A percentile compares a stretch with the other conserved stretches of the same genome.
Conservation (phyloP, 2,113 vertebrate genomes). For the Prunella himalayana region DNA sequence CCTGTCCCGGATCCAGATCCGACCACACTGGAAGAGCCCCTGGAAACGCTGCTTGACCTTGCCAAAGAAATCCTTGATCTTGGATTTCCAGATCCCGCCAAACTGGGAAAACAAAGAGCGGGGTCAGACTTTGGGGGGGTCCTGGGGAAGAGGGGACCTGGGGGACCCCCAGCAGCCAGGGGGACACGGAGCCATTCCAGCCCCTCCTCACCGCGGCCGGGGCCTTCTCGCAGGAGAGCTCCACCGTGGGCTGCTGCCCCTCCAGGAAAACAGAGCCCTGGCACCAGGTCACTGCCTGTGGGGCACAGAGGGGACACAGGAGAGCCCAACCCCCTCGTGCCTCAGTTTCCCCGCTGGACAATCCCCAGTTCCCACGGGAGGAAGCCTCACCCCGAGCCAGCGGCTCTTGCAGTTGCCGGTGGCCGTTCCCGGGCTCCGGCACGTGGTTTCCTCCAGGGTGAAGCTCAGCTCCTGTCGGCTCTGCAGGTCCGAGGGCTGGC, state of each 20-base stretch:
- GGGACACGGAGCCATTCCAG: accelerated
- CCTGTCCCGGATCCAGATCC: background rate
- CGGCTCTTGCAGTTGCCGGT: background rate
- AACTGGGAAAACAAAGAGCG: background rate
- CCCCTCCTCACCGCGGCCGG: accelerated
- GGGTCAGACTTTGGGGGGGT: accelerated
- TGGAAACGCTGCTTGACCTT: background rate
- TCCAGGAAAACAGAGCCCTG: background rate
- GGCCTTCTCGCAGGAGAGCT: background rate
- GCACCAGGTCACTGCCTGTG: background rate
- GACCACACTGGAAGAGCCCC: background rate
- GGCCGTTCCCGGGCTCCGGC: accelerated
- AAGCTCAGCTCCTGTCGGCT: background rate
- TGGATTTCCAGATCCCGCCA: accelerated
- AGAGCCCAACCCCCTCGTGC: accelerated
- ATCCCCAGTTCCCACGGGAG: background rate
- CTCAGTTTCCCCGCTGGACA: background rate
- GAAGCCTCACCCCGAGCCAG: background rate
- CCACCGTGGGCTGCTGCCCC: background rate
- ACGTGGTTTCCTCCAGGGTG: background rate
- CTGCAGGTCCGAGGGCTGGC: background rate
- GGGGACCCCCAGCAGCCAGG: accelerated
- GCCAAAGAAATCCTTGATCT: background rate
- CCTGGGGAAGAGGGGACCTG: no score
- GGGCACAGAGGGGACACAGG: background rate